Base-by-base conservation (phyloP, 2,888 invertebrate species). In the Epiperipatus broadwayi region DNA sequence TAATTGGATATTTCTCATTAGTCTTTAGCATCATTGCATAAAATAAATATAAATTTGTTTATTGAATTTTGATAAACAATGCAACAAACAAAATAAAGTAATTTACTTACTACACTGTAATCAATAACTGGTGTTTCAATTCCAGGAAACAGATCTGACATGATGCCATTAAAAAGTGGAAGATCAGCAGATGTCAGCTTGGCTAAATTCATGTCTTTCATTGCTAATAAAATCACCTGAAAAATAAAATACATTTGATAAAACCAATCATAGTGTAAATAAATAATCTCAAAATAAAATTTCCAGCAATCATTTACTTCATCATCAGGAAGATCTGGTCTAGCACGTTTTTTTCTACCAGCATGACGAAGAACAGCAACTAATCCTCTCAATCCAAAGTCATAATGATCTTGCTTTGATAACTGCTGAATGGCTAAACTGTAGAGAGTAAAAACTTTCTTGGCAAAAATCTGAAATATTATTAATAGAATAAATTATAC, bases 201-300 rank as follows among this genome's bases (percentile, higher is more conserved):
- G 0, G 85, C 81, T 30, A 80, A 69, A 57, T 84, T 85, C 83
- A 84, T 84, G 56, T 85, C 84, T 28, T 78, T 75, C 81, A 85
- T 83, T 0, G 84, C 83, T 41, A 83, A 60, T 46, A 76, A 70
- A 40, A 75, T 64, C 52, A 75, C 66, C 73, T 74, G 52, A 28
- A 29, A 37, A 2, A 30, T n/a, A n/a, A n/a, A n/a, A n/a, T n/a
- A n/a, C n/a, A n/a, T n/a, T n/a, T n/a, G n/a, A n/a, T n/a, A n/a
- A n/a, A n/a, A n/a, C n/a, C n/a, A n/a, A n/a, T n/a, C n/a, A n/a
- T n/a, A n/a, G n/a, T n/a, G n/a, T n/a, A n/a, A n/a, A n/a, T n/a
- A n/a, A n/a, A n/a, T n/a, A n/a, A n/a, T n/a, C n/a, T n/a, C n/a
- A n/a, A n/a, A n/a, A n/a, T n/a, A n/a, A n/a, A n/a, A n/a, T n/a